Percentiles rank a stretch among this genome's conserved stretches.
phyloP scores from a whole-genome alignment of 1,140 invertebrate genomes.

The Protaetia brevitarsis region DNA sequence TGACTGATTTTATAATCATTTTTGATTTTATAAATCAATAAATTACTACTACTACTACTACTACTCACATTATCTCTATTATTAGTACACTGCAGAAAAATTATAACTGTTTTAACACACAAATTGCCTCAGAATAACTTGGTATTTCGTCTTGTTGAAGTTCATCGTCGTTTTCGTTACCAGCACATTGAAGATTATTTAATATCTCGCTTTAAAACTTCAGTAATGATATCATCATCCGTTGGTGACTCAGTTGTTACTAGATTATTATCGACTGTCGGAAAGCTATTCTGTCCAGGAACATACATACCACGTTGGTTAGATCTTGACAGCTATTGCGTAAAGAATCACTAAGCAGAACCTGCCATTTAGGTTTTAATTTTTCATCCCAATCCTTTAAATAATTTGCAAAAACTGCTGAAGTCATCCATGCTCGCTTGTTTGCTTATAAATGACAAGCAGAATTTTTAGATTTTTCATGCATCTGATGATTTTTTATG shows the following conservation, averaged over 20 bases:
- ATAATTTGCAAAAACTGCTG: neutral
- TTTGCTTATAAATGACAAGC: neutral
- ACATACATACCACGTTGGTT: neutral
- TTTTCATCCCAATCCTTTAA: neutral
- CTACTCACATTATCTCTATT: neutral
- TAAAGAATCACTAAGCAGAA: constrained; percentile 18
- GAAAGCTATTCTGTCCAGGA: constrained; percentile 20
- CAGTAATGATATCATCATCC: constrained; percentile 23
- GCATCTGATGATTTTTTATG: no score
- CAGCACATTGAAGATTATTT: constrained; percentile 20
- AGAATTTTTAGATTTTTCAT: no score
- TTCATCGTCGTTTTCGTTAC: constrained; percentile 10
- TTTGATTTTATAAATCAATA: no score
- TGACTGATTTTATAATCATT: no score
- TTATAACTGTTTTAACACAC: neutral
- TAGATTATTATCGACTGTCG: constrained; percentile 22
- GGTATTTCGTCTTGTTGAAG: constrained; percentile 11
- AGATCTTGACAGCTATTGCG: constrained; percentile 16
- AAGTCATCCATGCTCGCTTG: neutral
- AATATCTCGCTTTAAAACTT: constrained; percentile 20
- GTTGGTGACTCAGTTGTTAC: constrained; percentile 22
- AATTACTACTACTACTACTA: no score
- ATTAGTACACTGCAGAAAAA: neutral
- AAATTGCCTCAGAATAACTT: constrained; percentile 21
- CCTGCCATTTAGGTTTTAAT: neutral